phyloP scores from a whole-genome alignment of 2,888 invertebrate genomes.

The Trichopoda pennipes region DNA sequence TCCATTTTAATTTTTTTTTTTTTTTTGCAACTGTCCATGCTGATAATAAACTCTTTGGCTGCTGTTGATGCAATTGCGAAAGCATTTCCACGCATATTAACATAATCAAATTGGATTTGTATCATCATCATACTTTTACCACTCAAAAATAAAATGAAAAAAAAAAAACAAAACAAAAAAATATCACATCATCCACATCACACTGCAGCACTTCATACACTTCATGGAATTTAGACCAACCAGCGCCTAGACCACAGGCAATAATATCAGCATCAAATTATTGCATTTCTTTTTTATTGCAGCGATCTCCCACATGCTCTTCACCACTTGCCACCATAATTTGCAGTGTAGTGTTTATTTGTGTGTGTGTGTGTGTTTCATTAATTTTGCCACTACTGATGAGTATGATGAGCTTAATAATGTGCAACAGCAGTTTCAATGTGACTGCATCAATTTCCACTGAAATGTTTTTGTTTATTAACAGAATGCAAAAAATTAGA shows the following conservation, averaged over 20 bases:
- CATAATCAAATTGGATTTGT: constrained; percentile 71
- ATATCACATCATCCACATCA: constrained; percentile 13
- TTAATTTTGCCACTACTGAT: constrained; percentile 7
- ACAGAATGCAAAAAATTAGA: constrained; percentile 8
- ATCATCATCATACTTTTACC: constrained; percentile 60
- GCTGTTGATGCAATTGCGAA: constrained; percentile 57
- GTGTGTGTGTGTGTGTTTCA: not conserved
- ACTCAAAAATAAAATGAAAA: constrained; percentile 1
- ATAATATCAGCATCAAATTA: constrained; percentile 56
- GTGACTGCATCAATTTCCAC: constrained; percentile 23
- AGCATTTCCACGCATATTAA: constrained; percentile 67
- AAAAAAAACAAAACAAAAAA: not conserved
- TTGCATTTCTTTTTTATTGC: constrained; percentile 21
- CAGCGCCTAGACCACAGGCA: constrained; percentile 57
- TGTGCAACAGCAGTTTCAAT: constrained; percentile 37
- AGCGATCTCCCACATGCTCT: constrained; percentile 23
- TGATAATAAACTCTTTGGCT: constrained; percentile 61
- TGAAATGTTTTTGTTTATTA: constrained; percentile 37
- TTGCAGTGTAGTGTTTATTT: not conserved
- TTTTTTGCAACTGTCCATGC: constrained; percentile 53
- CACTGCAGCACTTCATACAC: not conserved
- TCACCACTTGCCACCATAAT: constrained; percentile 43
- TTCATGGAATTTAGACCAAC: constrained; percentile 37
- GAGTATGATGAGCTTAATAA: constrained; percentile 51
- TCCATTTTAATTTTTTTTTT: too few relatives aligned